Evolutionary conservation across 2,888 invertebrate genomes (phyloP).

Genomic region (Drosophila nr. perissopoda): DNA sequence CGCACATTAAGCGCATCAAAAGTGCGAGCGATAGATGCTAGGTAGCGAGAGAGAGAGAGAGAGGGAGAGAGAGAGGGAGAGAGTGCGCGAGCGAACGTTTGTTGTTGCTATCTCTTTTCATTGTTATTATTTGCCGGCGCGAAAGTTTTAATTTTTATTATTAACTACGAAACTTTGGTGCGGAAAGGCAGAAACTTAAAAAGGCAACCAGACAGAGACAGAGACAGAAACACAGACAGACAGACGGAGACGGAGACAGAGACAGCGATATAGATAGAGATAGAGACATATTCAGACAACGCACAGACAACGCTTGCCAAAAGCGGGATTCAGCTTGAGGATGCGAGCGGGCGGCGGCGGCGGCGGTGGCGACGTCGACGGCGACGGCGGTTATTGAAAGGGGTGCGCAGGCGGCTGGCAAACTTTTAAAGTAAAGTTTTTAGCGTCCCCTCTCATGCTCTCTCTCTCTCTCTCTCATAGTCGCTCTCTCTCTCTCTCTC

Average conservation of each 20-base stretch:
- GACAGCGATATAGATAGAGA: neutral
- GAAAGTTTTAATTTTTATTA: slow-evolving; percentile 81
- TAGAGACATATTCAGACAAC: slow-evolving; percentile 37
- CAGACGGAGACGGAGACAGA: slow-evolving; percentile 35
- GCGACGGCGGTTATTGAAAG: slow-evolving; percentile 43
- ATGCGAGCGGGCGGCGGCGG: neutral
- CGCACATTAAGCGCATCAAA: slow-evolving; percentile 4
- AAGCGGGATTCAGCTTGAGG: slow-evolving; percentile 42
- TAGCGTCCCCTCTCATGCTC: slow-evolving; percentile 42
- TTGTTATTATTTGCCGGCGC: slow-evolving; percentile 82
- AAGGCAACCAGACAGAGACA: slow-evolving; percentile 64
- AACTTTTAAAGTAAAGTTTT: slow-evolving; percentile 82
- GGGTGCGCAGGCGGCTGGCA: slow-evolving; percentile 64
- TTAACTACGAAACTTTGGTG: slow-evolving; percentile 79
- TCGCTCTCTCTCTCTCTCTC: slow-evolving; percentile 20
- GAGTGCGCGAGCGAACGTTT: slow-evolving; percentile 3
- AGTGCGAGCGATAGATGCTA: neutral
- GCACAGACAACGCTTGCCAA: slow-evolving; percentile 61
- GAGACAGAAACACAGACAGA: slow-evolving; percentile 16
- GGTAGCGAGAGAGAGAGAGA: neutral
- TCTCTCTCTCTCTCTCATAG: neutral
- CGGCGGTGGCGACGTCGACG: neutral
- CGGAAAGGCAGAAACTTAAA: slow-evolving; percentile 73
- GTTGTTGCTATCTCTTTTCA: slow-evolving; percentile 62
- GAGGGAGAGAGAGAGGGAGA: slow-evolving; percentile 1